Evolutionary conservation across 2,888 invertebrate genomes (phyloP), one percentile per base, ranked within the genome.

Genomic region (Synergus gifuensis): DNA sequence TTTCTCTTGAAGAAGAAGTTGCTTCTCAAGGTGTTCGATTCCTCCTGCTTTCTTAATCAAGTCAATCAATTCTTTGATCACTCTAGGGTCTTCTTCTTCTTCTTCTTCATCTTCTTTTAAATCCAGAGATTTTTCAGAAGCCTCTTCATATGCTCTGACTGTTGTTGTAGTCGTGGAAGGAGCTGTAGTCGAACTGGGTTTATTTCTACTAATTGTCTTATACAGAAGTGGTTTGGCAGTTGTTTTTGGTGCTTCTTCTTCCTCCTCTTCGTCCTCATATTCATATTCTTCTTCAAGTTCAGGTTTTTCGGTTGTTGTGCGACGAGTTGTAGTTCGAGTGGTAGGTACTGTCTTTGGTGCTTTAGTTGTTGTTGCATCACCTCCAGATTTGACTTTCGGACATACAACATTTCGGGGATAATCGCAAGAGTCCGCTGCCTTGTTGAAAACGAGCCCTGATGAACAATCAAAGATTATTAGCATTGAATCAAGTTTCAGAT

Each of bases 381-480:
- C 92, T 28, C 93, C 91, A 64, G 93, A 92, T 28, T 93, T 93
- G 42, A 94, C 93, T 86, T 94, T 95, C 87, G 96, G 96, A 91
- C 97, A 97, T 44, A 95, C 93, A 0, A 98, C 98, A 90, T 98
- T 98, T 86, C 97, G 95, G 0, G 97, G 95, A 90, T 98, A 98
- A 92, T 98, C 98, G 89, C 98, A 98, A 0, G 98, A 98, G 91
- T 98, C 98, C 0, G 98, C 97, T 0, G 95, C 96, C 88, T 97
- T 97, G 93, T 98, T 98, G 93, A 98, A 98, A 90, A 96, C 97
- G 12, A 98, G 93, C 42, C 98, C 98, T 96, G 91, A 12, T 88
- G 87, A 62, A 77, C 11, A 79, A 62, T 77, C 12, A 64, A 49
- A 60, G 5, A 73, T 69, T 40, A 60, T 78, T 76, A 73, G 14